Conservation (phyloP, 2,113 vertebrate genomes). For the Amblyornis subalaris region DNA sequence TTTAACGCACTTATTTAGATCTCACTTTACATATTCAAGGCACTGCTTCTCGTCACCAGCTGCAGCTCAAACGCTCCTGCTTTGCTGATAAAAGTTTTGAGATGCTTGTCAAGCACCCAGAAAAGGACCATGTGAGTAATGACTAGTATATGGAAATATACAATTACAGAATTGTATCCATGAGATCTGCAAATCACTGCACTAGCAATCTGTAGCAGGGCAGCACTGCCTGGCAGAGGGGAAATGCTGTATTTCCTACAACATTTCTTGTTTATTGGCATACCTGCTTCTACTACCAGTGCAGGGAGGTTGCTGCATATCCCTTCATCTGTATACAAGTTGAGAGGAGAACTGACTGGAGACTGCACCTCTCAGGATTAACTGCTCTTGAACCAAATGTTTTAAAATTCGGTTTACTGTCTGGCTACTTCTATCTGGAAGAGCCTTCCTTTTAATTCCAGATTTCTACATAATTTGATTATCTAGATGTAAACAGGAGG, state of each 20-base stretch:
- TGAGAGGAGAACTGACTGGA: neutral
- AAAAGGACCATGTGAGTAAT: fast-evolving
- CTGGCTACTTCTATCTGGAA: neutral
- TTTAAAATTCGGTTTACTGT: neutral
- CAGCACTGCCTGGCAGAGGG: neutral
- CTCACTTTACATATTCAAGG: neutral
- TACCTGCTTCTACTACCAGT: neutral
- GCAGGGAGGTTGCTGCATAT: neutral
- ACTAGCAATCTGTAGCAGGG: no score
- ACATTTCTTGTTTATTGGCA: neutral
- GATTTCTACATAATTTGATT: neutral
- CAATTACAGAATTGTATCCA: neutral
- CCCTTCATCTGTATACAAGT: neutral
- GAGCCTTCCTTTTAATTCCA: neutral
- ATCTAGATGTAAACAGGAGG: neutral
- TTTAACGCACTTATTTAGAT: neutral
- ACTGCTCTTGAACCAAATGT: neutral
- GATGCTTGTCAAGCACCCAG: neutral
- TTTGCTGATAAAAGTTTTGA: neutral
- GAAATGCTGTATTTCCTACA: neutral
- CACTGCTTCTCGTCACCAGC: neutral
- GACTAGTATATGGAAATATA: fast-evolving
- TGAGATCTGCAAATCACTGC: neutral
- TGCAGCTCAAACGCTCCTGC: neutral
- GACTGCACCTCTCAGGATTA: neutral